Conservation (phyloP, 2,888 invertebrate genomes). For the Phaedon cochleariae region DNA sequence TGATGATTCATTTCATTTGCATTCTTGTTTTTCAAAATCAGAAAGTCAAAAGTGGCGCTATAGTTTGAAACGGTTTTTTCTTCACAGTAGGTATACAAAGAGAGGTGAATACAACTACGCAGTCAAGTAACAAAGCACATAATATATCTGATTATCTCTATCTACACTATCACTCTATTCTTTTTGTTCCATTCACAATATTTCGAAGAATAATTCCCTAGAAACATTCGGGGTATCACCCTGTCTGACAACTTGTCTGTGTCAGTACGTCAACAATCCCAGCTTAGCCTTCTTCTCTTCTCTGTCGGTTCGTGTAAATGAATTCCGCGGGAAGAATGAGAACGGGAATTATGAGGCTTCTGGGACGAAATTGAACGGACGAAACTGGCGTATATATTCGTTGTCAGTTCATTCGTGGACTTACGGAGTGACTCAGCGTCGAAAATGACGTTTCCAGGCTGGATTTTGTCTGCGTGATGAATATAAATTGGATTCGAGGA, state of each 20-base stretch:
- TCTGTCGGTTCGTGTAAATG: constrained; percentile 24
- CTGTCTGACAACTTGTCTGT: constrained; percentile 32
- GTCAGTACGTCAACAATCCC: constrained; percentile 30
- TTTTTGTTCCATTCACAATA: too few relatives aligned
- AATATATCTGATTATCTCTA: too few relatives aligned
- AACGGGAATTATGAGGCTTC: constrained; percentile 11
- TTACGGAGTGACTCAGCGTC: background rate
- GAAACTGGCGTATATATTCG: background rate
- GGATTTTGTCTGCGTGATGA: background rate
- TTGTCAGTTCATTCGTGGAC: background rate
- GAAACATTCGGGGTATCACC: too few relatives aligned
- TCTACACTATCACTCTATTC: too few relatives aligned
- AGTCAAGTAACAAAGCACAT: too few relatives aligned
- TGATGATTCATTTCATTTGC: too few relatives aligned
- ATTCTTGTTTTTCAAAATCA: too few relatives aligned
- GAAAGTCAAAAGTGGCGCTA: too few relatives aligned
- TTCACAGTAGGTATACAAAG: too few relatives aligned
- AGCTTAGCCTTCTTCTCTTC: constrained; percentile 23
- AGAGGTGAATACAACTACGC: too few relatives aligned
- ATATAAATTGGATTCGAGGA: background rate
- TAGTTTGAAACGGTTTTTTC: too few relatives aligned
- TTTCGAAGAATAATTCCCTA: too few relatives aligned
- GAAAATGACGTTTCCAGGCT: background rate
- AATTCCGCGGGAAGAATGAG: constrained; percentile 20
- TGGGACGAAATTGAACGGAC: background rate